phyloP scores from a whole-genome alignment of 2,797 vertebrate genomes.

The Epinephelus awoara region DNA sequence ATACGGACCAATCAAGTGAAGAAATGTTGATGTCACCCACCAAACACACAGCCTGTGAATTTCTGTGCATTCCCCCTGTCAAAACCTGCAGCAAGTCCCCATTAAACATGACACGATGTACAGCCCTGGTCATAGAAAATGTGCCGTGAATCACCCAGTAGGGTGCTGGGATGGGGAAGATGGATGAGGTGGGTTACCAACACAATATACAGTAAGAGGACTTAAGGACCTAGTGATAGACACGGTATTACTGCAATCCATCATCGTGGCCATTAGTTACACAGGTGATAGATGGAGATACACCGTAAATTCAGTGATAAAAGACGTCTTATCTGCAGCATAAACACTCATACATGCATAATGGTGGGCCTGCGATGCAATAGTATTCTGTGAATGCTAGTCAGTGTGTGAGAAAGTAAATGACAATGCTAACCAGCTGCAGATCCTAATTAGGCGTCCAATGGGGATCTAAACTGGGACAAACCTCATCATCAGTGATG shows the following conservation, averaged over 20 bases:
- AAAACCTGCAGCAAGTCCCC: constrained; percentile 32
- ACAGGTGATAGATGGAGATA: constrained; percentile 59
- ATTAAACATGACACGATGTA: constrained; percentile 54
- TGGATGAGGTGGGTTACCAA: constrained; percentile 60
- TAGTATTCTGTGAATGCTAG: constrained; percentile 15
- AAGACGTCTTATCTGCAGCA: constrained; percentile 35
- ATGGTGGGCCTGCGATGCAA: neutral
- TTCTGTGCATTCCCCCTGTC: constrained; percentile 34
- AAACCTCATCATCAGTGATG: constrained; percentile 68
- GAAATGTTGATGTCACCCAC: constrained; percentile 25
- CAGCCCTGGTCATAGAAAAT: constrained; percentile 39
- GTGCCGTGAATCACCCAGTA: constrained; percentile 50
- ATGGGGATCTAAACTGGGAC: constrained; percentile 68
- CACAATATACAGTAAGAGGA: constrained; percentile 63
- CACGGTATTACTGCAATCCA: constrained; percentile 70
- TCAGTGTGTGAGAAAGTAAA: constrained; percentile 42
- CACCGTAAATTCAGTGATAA: constrained; percentile 42
- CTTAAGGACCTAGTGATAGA: constrained; percentile 70
- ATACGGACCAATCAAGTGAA: constrained; percentile 23
- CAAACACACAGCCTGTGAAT: constrained; percentile 9
- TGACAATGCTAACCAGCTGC: constrained; percentile 65
- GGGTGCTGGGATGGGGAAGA: constrained; percentile 52
- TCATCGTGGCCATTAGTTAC: constrained; percentile 68
- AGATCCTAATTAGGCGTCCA: constrained; percentile 74
- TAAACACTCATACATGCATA: constrained; percentile 49